Conservation (phyloP, 2,888 invertebrate genomes). For the Athalia circularis region DNA sequence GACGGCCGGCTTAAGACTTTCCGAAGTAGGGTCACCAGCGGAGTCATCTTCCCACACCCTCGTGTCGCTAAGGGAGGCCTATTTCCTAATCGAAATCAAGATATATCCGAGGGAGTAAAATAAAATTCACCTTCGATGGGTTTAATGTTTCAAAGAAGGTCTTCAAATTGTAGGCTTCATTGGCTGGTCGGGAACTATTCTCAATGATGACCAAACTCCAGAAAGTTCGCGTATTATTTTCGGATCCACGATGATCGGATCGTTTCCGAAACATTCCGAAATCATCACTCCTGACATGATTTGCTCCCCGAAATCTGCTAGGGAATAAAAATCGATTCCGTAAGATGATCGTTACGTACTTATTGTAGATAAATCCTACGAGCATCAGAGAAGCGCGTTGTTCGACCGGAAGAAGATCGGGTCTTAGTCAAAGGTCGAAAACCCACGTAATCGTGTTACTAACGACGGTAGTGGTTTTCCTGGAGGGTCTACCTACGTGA, state of each 20-base stretch:
- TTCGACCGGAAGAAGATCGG: conserved; percentile 26
- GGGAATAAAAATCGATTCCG: neutral
- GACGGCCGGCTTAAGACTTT: conserved; percentile 11
- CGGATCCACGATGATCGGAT: neutral
- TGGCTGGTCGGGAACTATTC: too few species aligned
- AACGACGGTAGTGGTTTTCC: neutral
- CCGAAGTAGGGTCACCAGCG: conserved; percentile 23
- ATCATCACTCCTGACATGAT: too few species aligned
- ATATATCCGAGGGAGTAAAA: conserved; percentile 52
- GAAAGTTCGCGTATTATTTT: neutral
- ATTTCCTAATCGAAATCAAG: conserved; percentile 56
- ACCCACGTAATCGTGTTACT: conserved; percentile 26
- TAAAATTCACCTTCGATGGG: conserved; percentile 50
- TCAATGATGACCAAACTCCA: too few species aligned
- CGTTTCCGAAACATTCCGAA: neutral
- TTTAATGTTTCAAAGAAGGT: conserved; percentile 34
- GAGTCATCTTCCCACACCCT: conserved; percentile 7
- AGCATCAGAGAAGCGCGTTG: conserved; percentile 28
- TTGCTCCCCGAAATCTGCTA: too few species aligned
- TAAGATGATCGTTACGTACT: conserved; percentile 11
- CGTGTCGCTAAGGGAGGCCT: neutral
- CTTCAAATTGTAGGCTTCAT: neutral
- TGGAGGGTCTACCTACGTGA: neutral
- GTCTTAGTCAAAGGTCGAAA: conserved; percentile 32
- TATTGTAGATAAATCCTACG: conserved; percentile 25